Conservation (phyloP, 2,888 invertebrate genomes). For the Standfussiana lucernea region DNA sequence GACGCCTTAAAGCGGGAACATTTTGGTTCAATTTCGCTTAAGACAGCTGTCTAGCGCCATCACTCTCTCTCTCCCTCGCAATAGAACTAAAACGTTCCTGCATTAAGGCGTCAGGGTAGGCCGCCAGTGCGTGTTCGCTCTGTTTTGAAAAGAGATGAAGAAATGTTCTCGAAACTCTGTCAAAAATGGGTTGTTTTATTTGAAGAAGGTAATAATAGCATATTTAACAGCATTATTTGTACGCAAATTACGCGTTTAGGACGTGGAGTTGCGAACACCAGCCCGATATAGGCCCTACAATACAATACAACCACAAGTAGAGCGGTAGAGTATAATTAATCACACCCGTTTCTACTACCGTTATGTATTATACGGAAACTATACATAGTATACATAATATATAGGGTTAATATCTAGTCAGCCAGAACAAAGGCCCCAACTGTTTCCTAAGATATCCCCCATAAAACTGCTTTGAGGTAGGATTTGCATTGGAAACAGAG, state of each 20-base stretch:
- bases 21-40: too few relatives aligned
- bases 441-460: not conserved
- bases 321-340: not conserved
- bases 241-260: not conserved
- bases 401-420: not conserved
- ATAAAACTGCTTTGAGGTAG: not conserved
- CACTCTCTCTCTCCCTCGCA: too few relatives aligned
- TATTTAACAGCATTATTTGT: not conserved
- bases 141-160: not conserved
- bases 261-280: not conserved
- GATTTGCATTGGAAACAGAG: slow-evolving; percentile 24
- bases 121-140: not conserved
- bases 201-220: not conserved
- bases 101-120: too few relatives aligned
- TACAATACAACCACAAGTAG: slow-evolving; percentile 3
- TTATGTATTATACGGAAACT: not conserved
- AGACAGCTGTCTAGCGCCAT: too few relatives aligned
- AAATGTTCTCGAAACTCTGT: not conserved
- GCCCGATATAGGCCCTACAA: too few relatives aligned
- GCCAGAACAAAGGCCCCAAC: not conserved
- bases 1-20: too few relatives aligned
- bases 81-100: too few relatives aligned
- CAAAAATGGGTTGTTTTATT: not conserved
- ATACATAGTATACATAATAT: not conserved
- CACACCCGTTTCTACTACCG: not conserved